Conservation (phyloP, 2,113 vertebrate species). For the Tyto alba region DNA sequence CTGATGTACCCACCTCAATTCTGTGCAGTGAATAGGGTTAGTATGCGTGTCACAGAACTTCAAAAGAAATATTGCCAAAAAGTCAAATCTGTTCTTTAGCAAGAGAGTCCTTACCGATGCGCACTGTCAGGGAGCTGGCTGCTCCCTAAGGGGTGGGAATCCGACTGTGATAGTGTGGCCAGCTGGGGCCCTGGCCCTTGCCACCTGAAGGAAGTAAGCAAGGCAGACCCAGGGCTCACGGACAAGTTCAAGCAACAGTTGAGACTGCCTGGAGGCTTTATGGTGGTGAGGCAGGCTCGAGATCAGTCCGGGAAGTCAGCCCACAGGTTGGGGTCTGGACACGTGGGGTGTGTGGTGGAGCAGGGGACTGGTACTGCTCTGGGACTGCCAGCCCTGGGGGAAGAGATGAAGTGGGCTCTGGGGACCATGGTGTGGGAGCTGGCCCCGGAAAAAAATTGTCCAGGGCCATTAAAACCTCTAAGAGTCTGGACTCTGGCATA, state of each 20-base stretch:
- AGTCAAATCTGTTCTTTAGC: background rate
- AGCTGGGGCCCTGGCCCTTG: rapidly evolving
- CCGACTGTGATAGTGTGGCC: rapidly evolving
- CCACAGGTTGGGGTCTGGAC: background rate
- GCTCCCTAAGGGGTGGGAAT: background rate
- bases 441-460: background rate
- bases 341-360: background rate
- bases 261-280: background rate
- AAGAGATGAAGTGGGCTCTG: background rate
- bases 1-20: background rate
- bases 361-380: background rate
- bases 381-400: background rate
- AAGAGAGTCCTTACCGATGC: background rate
- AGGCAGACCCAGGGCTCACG: background rate
- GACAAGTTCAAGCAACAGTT: background rate
- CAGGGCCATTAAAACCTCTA: background rate
- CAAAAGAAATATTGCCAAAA: background rate
- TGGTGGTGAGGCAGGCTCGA: background rate
- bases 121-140: background rate
- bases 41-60: background rate
- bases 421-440: background rate
- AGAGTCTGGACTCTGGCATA: background rate
- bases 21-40: background rate
- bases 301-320: background rate
- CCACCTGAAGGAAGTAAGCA: background rate